Evolutionary conservation across 2,888 invertebrate species (phyloP), one percentile per base, ranked within the genome.

Genomic region (Drosophila borealis): DNA sequence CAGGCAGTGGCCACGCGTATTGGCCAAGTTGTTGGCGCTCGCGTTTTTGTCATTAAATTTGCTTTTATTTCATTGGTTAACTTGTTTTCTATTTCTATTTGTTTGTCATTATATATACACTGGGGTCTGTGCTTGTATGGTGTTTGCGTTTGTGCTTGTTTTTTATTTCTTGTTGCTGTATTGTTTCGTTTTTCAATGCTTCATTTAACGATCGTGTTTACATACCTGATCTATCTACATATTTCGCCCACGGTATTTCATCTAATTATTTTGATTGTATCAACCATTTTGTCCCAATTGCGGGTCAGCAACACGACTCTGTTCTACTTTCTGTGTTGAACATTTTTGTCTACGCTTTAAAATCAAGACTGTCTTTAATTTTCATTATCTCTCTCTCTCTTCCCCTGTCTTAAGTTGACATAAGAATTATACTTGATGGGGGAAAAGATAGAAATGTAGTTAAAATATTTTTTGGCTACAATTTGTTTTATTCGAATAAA

Each of bases 11-110:
- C 72, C 68, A 78, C 70, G 78, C 80, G 88, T 88, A 89, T 88
- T 88, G 88, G 88, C 89, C 89, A 87, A 84, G 77, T 75, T 73
- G 71, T 67, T 68, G 57, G 70, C 73, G 69, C 68, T 81, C 81
- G 75, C 79, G 79, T 70, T 81, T 76, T 87, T 87, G 88, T 89
- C 88, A 88, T 89, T 88, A 77, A 89, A 89, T 89, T 79, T 88
- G 88, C 85, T 88, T 84, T 88, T 74, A 74, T 88, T 89, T 88
- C 89, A 88, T 88, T 88, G 87, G 87, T 80, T 87, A 84, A 87
- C 89, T 88, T 73, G 74, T 85, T 78, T 89, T 56, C 54, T 75
- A 78, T 81, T 68, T 75, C 70, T 73, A 69, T 74, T 62, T 72
- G 64, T 59, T 72, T 62, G 56, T 48, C 65, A 63, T 60, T 48